Percentiles rank a stretch among this genome's conserved stretches.
Evolutionary conservation across 1,140 invertebrate species (phyloP).

Genomic region (Bombus pascuorum): DNA sequence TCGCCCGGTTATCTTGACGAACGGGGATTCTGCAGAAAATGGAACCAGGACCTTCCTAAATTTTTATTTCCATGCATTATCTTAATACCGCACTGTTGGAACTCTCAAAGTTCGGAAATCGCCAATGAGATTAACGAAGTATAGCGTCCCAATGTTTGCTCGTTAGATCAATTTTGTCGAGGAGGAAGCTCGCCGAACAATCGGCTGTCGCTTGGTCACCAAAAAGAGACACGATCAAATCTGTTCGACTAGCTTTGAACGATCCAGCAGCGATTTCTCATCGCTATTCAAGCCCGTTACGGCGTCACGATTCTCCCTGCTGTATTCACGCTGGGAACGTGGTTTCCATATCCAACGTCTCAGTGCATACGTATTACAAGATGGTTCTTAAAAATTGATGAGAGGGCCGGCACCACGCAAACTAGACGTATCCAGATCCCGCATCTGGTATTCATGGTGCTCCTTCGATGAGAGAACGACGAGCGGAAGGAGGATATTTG

Average conservation of each 20-base stretch:
- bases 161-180: not conserved
- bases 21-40: not conserved
- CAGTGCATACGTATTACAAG: conserved; percentile 71
- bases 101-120: not conserved
- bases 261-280: conserved; percentile 57
- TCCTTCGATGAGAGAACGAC: conserved; percentile 44
- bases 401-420: conserved; percentile 76
- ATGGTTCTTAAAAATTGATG: conserved; percentile 82
- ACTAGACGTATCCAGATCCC: conserved; percentile 79
- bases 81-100: not conserved
- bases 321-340: conserved; percentile 69
- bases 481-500: conserved; percentile 2
- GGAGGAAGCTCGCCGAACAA: not conserved
- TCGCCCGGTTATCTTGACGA: conserved; percentile 22
- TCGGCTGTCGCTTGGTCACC: not conserved
- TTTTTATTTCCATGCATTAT: conserved; percentile 4
- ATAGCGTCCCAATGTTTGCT: not conserved
- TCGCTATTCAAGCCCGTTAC: conserved; percentile 61
- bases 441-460: conserved; percentile 82
- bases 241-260: not conserved
- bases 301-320: conserved; percentile 48
- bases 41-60: not conserved
- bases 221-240: not conserved
- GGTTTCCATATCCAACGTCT: conserved; percentile 77
- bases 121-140: not conserved